Evolutionary conservation across 2,888 invertebrate species (phyloP).

Genomic region (Mimumesa dahlbomi): DNA sequence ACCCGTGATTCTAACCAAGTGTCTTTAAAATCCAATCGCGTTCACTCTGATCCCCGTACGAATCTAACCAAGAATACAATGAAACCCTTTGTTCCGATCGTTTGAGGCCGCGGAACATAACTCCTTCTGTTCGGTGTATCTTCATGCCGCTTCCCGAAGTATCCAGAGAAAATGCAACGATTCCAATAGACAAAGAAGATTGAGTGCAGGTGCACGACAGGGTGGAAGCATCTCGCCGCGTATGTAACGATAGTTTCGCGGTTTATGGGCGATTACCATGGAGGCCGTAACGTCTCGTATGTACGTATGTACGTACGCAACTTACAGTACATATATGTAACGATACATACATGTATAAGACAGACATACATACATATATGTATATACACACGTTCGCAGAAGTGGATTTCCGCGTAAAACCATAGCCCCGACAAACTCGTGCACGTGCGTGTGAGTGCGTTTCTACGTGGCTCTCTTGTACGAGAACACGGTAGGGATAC

Average conservation of each 20-base stretch:
- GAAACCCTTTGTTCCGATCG: constrained; percentile 50
- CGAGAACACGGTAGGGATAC: constrained; percentile 49
- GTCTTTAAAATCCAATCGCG: not conserved
- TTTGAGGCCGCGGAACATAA: constrained; percentile 23
- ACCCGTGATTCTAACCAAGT: too few species aligned
- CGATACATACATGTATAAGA: constrained; percentile 6
- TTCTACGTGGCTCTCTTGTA: constrained; percentile 1
- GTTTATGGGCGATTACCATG: constrained; percentile 66
- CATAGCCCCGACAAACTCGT: constrained; percentile 2
- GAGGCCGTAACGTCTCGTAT: constrained; percentile 58
- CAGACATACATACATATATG: too few species aligned
- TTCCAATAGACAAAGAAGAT: constrained; percentile 77
- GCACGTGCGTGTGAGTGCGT: constrained; percentile 3
- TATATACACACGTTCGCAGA: constrained; percentile 4
- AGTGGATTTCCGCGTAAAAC: not conserved
- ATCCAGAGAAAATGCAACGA: constrained; percentile 56
- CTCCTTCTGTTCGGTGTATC: constrained; percentile 15
- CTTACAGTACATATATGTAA: not conserved
- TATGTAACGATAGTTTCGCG: constrained; percentile 61
- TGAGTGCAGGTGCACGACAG: constrained; percentile 73
- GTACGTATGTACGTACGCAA: constrained; percentile 55
- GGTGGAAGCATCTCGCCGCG: constrained; percentile 33
- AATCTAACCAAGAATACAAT: constrained; percentile 40
- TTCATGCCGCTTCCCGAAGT: constrained; percentile 27
- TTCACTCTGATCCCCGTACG: not conserved